Conservation (phyloP, 2,797 vertebrate species). For the Anabas testudineus region DNA sequence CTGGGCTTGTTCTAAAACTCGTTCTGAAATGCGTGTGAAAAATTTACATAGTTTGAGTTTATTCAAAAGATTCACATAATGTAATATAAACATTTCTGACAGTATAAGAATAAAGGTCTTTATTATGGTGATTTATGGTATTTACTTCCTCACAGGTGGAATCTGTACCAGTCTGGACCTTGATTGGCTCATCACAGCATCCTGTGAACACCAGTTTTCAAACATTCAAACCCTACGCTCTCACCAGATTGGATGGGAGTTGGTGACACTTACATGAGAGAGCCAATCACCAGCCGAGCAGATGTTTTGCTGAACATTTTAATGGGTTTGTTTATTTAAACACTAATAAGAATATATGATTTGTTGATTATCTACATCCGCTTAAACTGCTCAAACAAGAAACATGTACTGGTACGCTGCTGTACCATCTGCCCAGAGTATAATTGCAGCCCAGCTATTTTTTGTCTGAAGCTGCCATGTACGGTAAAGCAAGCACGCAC, state of each 20-base stretch:
- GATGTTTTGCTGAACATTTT: background rate
- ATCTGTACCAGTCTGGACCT: background rate
- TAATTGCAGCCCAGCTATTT: conserved; percentile 3
- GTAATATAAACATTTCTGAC: background rate
- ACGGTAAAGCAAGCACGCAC: conserved; percentile 24
- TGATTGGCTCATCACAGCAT: background rate
- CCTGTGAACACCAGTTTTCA: background rate
- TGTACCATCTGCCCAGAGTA: background rate
- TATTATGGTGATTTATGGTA: background rate
- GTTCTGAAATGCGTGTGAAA: background rate
- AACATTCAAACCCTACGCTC: background rate
- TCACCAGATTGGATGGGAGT: conserved; percentile 3
- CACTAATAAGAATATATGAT: too few relatives aligned
- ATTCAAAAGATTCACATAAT: background rate
- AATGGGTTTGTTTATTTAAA: too few relatives aligned
- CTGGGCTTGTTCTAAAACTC: too few relatives aligned
- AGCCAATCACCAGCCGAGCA: background rate
- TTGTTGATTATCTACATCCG: background rate
- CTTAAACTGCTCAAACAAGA: background rate
- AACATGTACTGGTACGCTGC: too few relatives aligned
- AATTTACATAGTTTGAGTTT: background rate
- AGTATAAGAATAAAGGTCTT: background rate
- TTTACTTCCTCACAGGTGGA: background rate
- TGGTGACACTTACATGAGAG: background rate
- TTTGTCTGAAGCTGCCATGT: conserved; percentile 14